Conservation (phyloP, 2,888 invertebrate species). For the Dicroscelio sp. region DNA sequence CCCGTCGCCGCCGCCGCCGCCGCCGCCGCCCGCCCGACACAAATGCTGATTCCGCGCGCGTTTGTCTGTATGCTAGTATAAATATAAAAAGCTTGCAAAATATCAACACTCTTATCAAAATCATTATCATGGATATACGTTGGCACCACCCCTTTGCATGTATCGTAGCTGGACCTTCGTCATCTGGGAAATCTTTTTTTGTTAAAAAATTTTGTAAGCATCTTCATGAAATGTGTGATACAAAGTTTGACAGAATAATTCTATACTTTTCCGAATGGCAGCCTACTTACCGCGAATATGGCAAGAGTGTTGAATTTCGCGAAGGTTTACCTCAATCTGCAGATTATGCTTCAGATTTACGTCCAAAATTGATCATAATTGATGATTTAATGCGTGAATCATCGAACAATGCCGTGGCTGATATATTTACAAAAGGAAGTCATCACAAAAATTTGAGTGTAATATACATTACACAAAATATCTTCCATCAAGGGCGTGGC, state of each 20-base stretch:
- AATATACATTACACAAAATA: slow-evolving; percentile 4
- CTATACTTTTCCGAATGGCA: slow-evolving; percentile 77
- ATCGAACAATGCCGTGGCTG: slow-evolving; percentile 50
- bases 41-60: no score
- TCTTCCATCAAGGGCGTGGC: background rate
- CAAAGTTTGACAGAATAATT: slow-evolving; percentile 59
- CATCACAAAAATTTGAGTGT: slow-evolving; percentile 72
- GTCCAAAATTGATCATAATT: slow-evolving; percentile 41
- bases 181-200: slow-evolving; percentile 56
- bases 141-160: slow-evolving; percentile 50
- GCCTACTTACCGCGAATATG: slow-evolving; percentile 29
- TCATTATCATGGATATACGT: background rate
- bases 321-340: slow-evolving; percentile 48
- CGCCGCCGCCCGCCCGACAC: no score
- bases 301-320: slow-evolving; percentile 55
- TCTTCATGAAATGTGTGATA: slow-evolving; percentile 14
- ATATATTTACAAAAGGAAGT: slow-evolving; percentile 82
- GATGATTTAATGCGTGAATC: slow-evolving; percentile 64
- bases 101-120: background rate
- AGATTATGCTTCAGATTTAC: slow-evolving; percentile 43
- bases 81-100: no score
- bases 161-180: slow-evolving; percentile 37
- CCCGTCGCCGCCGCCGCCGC: no score
- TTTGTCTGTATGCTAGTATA: no score
- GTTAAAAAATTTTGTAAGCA: slow-evolving; percentile 41